Evolutionary conservation across 2,113 vertebrate species (phyloP), one percentile per base, ranked within the genome.

Genomic region (Sapajus apella): DNA sequence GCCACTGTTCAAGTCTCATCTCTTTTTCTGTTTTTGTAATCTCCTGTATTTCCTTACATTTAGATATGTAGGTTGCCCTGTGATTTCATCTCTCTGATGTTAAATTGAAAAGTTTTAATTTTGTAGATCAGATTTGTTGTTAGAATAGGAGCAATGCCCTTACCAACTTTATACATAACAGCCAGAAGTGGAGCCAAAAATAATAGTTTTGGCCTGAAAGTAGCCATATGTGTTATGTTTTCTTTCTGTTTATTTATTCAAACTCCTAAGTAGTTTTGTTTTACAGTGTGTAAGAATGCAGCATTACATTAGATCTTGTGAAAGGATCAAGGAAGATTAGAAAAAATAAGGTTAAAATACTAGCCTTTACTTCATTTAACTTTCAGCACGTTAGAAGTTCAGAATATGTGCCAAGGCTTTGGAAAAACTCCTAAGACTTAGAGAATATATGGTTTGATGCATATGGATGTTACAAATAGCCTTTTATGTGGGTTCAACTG

Each of bases 71-170:
- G 56, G 32, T 84, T 94, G 61, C 35, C 5, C 40, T 86, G 27
- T 72, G 37, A 64, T 95, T 88, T 79, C 6, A 76, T 14, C 43
- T 55, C 25, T 55, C 16, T 94, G 56, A 50, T 77, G 13, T 18
- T 2, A 90, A 30, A 94, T 56, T 83, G 16, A 77, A 87, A 87
- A 89, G 18, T 64, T 73, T 12, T 1, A 8, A 40, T 85, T 87
- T 92, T 94, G 9, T 84, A 81, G 40, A 43, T 90, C 72, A 95
- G 47, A 55, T 87, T 87, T 95, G 25, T 70, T 76, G 73, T 90
- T 88, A 56, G 8, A 7, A 11, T 66, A 0, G 61, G 47, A 37
- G 5, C 8, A 45, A 2, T 79, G 11, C 18, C 8, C 61, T 50
- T 90, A 32, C 56, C 70, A 68, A 17, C 27, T 73, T 87, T 56